Evolutionary conservation across 37 sponge, comb jelly and placozoan species (phyloP), one percentile per base, ranked within the genome.

Genomic region (Agelas oroides): DNA sequence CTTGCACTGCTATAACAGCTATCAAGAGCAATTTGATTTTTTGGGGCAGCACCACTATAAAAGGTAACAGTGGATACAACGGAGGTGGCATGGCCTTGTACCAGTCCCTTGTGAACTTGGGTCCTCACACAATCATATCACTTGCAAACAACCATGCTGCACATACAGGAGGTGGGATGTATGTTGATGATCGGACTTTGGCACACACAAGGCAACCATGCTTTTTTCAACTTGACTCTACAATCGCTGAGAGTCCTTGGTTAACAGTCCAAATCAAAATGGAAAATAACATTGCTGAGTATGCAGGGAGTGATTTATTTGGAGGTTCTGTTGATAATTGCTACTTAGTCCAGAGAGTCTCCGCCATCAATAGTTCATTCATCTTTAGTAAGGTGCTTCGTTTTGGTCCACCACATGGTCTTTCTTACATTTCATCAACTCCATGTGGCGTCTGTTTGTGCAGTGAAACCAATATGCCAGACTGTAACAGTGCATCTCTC

Each of bases 241-340:
- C 2, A 5, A 61, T 27, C 11, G 25, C 62, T 14, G 12, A 61
- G 25, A 61, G 11, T 27, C 62, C 5, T 23, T 11, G 5, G 3
- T 5, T 61, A 61, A 61, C 62, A 27, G 25, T 61, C 27, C 62
- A 61, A 5, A 25, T 61, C 2, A 2, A 5, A 61, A 61, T 61
- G 62, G 25, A 27, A 5, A 61, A 61, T 25, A 61, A 61, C 62
- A 61, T 2, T 61, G 62, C 62, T 61, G 62, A 25, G 62, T 61
- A 61, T 61, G 62, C 62, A 61, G 62, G 62, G 25, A 61, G 62
- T 61, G 25, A 61, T 23, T 27, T 61, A 11, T 61, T 61, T 25
- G 62, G 62, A 61, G 62, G 62, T 23, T 61, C 27, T 14, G 11
- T 61, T 5, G 62, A 61, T 61, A 23, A 61, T 27, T 61, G 62